Percentiles rank a stretch among this genome's conserved stretches.
phyloP scores from a whole-genome alignment of 2,888 invertebrate species.

The Limnephilus lunatus region DNA sequence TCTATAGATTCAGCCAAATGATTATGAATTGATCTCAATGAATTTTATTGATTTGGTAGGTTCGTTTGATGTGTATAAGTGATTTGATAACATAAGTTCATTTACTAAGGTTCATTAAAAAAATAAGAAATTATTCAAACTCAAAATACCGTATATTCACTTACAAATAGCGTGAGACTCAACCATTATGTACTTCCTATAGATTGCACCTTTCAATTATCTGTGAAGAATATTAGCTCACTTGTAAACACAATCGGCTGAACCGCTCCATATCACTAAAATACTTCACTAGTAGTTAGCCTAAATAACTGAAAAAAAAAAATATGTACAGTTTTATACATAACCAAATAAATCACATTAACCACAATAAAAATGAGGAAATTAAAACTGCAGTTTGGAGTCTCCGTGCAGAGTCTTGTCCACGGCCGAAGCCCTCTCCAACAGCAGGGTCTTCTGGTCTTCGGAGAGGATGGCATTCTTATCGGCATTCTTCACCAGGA shows the following conservation, averaged over 20 bases:
- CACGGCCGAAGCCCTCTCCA: conserved; percentile 79
- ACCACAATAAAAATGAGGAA: not conserved
- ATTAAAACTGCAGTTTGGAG: conserved; percentile 70
- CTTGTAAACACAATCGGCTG: not conserved
- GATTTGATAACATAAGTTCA: not conserved
- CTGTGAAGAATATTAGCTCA: not conserved
- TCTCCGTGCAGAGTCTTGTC: conserved; percentile 81
- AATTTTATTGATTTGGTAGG: not conserved
- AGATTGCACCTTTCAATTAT: too few species aligned
- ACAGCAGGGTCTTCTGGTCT: conserved; percentile 74
- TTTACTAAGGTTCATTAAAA: not conserved
- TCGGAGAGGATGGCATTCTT: conserved; percentile 72
- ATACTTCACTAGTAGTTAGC: not conserved
- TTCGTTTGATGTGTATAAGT: not conserved
- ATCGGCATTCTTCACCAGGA: conserved; percentile 80
- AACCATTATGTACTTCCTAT: too few species aligned
- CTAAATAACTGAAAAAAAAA: not conserved
- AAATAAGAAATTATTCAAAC: not conserved
- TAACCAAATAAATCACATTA: not conserved
- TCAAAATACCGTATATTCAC: not conserved
- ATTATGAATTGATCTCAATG: not conserved
- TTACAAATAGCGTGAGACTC: too few species aligned
- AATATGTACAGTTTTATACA: conserved; percentile 12
- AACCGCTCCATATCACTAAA: not conserved
- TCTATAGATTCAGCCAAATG: not conserved